Percentiles rank a stretch among this genome's conserved stretches.
These are phyloP conservation scores for Drosophila rhopaloa DNA, from an alignment of 1,140 invertebrate genomes.

Conservation along the genomic window DNA sequence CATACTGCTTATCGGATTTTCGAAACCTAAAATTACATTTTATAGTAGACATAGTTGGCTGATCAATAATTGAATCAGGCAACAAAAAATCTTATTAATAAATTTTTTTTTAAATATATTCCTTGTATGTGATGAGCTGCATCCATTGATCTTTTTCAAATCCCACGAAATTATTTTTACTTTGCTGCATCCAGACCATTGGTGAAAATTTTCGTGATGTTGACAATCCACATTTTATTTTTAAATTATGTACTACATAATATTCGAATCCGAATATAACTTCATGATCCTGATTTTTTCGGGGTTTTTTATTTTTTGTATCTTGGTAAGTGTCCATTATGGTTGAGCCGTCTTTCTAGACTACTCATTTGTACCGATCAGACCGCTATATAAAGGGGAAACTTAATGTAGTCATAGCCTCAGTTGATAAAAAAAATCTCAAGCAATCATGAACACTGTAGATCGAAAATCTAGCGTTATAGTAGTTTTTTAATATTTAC, in stretches of 20 bases:
- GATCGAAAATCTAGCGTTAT: too few relatives aligned
- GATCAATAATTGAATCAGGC: not conserved
- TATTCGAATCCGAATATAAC: constrained; percentile 1
- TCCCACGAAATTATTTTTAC: not conserved
- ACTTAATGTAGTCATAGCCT: too few relatives aligned
- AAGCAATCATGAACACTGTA: too few relatives aligned
- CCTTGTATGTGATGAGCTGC: constrained; percentile 1
- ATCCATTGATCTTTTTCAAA: not conserved
- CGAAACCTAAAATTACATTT: constrained; percentile 1
- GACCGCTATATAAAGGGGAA: too few relatives aligned
- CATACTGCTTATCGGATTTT: not conserved
- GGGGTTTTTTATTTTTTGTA: not conserved
- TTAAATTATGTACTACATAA: constrained; percentile 2
- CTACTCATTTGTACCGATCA: too few relatives aligned
- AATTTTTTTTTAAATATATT: not conserved
- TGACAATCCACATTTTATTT: not conserved
- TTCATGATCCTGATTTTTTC: not conserved
- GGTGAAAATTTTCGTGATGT: not conserved
- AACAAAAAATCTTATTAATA: not conserved
- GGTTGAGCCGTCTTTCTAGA: too few relatives aligned
- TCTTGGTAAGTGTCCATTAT: not conserved
- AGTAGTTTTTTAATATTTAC: too few relatives aligned
- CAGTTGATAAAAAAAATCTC: too few relatives aligned
- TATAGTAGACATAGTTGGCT: not conserved
- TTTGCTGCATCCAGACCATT: not conserved